Evolutionary conservation across 2,888 invertebrate species (phyloP).

Genomic region (Eupsilia transversa): DNA sequence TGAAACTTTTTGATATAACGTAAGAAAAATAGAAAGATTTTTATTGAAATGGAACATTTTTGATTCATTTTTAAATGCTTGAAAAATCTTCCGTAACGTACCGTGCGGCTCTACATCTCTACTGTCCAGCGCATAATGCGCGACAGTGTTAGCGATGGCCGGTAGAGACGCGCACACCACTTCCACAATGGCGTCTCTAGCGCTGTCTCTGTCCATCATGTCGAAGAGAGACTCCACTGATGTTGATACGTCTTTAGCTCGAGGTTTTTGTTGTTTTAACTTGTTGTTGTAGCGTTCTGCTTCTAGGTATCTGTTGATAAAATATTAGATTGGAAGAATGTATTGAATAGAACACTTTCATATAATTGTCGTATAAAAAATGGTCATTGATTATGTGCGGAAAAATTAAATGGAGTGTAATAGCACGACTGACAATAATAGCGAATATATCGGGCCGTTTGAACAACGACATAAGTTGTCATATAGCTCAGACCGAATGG

Average conservation of each 20-base stretch:
- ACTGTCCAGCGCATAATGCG: slow-evolving; percentile 73
- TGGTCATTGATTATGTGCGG: no score
- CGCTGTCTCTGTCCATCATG: slow-evolving; percentile 75
- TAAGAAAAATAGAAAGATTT: not conserved
- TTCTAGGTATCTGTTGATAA: slow-evolving; percentile 86
- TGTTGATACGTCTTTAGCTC: slow-evolving; percentile 79
- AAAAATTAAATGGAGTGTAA: no score
- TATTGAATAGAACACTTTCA: not conserved
- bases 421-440: no score
- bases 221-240: slow-evolving; percentile 78
- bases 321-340: not conserved
- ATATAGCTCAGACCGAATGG: no score
- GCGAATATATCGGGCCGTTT: no score
- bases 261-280: slow-evolving; percentile 76
- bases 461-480: no score
- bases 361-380: no score
- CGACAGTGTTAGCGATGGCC: slow-evolving; percentile 84
- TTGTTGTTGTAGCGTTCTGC: slow-evolving; percentile 89
- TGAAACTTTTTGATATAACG: not conserved
- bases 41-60: not conserved
- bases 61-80: not conserved
- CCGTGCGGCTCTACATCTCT: slow-evolving; percentile 74
- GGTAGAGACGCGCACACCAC: slow-evolving; percentile 88
- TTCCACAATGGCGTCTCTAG: slow-evolving; percentile 89
- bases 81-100: slow-evolving; percentile 55